Percentiles rank a stretch among this genome's conserved stretches.
Evolutionary conservation across 2,113 vertebrate species (phyloP).

Genomic region (Casuarius casuarius): DNA sequence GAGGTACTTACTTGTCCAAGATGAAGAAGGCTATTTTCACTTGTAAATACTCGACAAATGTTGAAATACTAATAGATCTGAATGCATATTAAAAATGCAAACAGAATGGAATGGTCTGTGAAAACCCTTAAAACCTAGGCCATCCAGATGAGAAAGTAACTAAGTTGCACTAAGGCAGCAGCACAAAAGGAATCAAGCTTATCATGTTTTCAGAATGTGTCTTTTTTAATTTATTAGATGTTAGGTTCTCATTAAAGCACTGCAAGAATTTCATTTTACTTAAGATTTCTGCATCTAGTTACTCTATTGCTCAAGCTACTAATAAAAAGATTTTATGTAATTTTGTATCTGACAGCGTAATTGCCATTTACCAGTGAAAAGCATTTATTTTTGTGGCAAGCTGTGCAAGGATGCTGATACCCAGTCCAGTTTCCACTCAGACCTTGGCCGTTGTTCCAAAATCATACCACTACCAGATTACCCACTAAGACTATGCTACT

Average conservation of each 20-base stretch:
- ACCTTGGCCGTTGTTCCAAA: neutral
- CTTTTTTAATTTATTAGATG: neutral
- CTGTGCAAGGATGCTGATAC: neutral
- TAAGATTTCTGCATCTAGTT: neutral
- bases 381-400: neutral
- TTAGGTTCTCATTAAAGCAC: neutral
- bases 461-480: neutral
- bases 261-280: neutral
- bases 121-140: neutral
- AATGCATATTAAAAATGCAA: neutral
- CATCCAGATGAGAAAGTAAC: neutral
- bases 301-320: neutral
- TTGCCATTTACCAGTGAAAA: neutral
- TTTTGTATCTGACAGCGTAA: neutral
- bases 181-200: neutral
- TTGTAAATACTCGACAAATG: neutral
- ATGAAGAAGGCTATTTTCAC: neutral
- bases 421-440: neutral
- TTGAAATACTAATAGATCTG: neutral
- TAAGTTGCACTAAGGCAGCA: neutral
- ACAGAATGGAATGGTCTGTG: neutral
- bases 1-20: neutral
- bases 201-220: accelerated
- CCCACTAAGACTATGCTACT: neutral
- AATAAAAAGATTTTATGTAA: neutral